Conservation (phyloP, 37 sponge, comb jelly and placozoan species). For the Axinella damicornis region DNA sequence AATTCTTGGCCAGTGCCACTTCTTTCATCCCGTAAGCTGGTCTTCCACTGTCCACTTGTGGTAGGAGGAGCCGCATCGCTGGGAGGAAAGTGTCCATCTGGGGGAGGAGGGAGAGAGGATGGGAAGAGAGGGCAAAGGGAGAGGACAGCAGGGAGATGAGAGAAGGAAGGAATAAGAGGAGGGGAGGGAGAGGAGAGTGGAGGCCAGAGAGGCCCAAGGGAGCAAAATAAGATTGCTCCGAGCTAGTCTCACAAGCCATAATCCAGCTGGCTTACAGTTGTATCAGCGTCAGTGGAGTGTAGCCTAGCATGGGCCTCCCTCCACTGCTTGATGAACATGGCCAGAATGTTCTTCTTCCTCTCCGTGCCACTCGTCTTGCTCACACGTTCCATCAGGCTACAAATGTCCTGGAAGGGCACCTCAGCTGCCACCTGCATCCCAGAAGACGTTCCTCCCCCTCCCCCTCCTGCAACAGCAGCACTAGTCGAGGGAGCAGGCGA, state of each 20-base stretch:
- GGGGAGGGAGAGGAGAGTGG: too few relatives aligned
- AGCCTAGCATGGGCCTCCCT: constrained; percentile 63
- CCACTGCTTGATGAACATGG: constrained; percentile 61
- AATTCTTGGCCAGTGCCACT: constrained; percentile 88
- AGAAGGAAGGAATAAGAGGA: too few relatives aligned
- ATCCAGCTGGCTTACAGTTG: constrained; percentile 56
- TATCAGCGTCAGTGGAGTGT: constrained; percentile 47
- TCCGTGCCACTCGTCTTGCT: constrained; percentile 66
- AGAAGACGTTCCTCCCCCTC: neutral
- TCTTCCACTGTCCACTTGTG: constrained; percentile 79
- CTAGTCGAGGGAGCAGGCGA: neutral
- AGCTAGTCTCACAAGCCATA: too few relatives aligned
- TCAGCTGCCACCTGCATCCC: neutral
- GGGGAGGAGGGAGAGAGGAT: too few relatives aligned
- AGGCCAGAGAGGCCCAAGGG: too few relatives aligned
- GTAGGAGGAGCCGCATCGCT: constrained; percentile 87
- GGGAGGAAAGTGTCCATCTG: constrained; percentile 70
- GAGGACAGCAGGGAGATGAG: too few relatives aligned
- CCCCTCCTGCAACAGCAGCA: neutral
- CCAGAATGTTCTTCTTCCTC: constrained; percentile 65
- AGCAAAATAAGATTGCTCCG: too few relatives aligned
- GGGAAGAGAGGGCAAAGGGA: too few relatives aligned
- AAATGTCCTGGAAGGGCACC: constrained; percentile 53
- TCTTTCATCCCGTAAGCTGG: constrained; percentile 96
- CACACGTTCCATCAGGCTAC: constrained; percentile 71